Evolutionary conservation across 1,140 invertebrate species (phyloP), one percentile per base, ranked within the genome.

Genomic region (Apis laboriosa): DNA sequence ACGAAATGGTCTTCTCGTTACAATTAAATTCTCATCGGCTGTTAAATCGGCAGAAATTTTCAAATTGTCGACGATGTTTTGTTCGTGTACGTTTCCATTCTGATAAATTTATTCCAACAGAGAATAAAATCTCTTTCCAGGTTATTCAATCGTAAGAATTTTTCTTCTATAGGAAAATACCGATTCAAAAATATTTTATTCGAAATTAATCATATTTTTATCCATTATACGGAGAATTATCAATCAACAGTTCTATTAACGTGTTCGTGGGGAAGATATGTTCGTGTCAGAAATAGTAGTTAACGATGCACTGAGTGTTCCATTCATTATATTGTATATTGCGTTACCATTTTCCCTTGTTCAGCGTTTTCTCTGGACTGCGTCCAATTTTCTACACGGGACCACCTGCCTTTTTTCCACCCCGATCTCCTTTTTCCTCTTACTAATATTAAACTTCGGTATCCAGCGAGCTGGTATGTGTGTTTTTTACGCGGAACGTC

Each of bases 251-350:
- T 43, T 43, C 34, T 43, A 43, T 15, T 34, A 58, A 43, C 9
- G 19, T 43, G n/a, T 17, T 55, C 43, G 19, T 12, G 53, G 17
- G 67, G 34, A 55, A 43, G 19, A n/a, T 43, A 49, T 7, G 5
- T 43, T 43, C 17, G 28, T 17, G 72, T 15, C 28, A 34, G n/a
- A 28, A 43, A n/a, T 24, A 19, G 1, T 43, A 43, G 34, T 78
- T 58, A 78, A 70, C 64, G 24, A 58, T 49, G 70, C 66, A 21
- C 28, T 61, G 24, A 24, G 60, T 43, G n/a, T 60, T n/a, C 17
- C 67, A 72, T 79, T 73, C 55, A 63, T 79, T 79, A 79, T 21
- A 43, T 12, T 17, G 70, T 53, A 61, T 61, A 79, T 71, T 72
- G n/a, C 68, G 68, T 72, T 68, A 58, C 34, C 17, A 58, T 63